Evolutionary conservation across 2,888 invertebrate genomes (phyloP).

Genomic region (Cryptus armator): DNA sequence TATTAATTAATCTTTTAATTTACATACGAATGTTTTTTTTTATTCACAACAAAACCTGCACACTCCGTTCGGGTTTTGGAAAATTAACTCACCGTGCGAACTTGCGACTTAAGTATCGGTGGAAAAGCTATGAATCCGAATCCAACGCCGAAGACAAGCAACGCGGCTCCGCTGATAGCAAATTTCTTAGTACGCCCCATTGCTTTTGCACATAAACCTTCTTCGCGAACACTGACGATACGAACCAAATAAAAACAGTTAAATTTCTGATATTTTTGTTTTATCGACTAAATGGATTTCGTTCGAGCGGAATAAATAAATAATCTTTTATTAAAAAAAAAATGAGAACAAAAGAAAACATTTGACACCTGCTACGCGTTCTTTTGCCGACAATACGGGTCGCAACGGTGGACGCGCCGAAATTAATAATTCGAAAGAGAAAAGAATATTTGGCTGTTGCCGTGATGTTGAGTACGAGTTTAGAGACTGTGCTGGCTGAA

Average conservation of each 20-base stretch:
- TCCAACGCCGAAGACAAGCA: conserved; percentile 88
- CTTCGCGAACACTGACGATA: conserved; percentile 38
- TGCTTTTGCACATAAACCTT: conserved; percentile 16
- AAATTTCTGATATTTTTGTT: background rate
- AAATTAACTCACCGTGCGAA: conserved; percentile 88
- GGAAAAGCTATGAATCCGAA: conserved; percentile 92
- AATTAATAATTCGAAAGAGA: conserved; percentile 19
- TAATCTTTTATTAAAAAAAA: background rate
- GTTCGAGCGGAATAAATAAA: too few species aligned
- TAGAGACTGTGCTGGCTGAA: conserved; percentile 38
- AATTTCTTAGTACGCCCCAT: conserved; percentile 85
- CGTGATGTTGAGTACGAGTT: conserved; percentile 5
- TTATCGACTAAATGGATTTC: background rate
- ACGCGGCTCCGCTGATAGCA: conserved; percentile 86
- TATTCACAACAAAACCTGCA: background rate
- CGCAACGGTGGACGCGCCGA: conserved; percentile 3
- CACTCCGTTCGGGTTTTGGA: background rate
- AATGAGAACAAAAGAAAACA: background rate
- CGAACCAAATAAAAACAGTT: background rate
- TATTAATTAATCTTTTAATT: background rate
- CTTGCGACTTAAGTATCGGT: conserved; percentile 88
- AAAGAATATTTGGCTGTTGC: conserved; percentile 15
- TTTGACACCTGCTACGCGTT: conserved; percentile 56
- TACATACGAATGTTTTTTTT: background rate
- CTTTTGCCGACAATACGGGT: conserved; percentile 15